These are phyloP conservation scores for Orcinus orca DNA, from an alignment of 2,113 vertebrate genomes.

Conservation along the genomic window DNA sequence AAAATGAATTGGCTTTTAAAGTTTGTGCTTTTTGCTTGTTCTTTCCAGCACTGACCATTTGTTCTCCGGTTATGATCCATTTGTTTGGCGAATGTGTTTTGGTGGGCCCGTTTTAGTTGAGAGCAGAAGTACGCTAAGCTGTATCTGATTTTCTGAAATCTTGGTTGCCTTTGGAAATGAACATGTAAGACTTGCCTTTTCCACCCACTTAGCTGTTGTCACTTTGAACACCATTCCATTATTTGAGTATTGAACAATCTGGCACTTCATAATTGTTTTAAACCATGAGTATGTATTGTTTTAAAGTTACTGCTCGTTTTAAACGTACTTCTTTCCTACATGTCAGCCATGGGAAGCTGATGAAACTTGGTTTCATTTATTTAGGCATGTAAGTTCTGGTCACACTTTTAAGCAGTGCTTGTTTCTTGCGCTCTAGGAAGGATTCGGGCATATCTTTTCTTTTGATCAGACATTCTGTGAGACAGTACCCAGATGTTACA, in stretches of 20 bases:
- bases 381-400: not conserved
- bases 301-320: not conserved
- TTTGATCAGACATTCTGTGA: not conserved
- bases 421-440: not conserved
- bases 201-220: not conserved
- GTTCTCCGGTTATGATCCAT: not conserved
- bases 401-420: not conserved
- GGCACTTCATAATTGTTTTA: constrained; percentile 8
- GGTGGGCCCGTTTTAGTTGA: not conserved
- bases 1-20: not conserved
- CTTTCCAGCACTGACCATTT: not conserved
- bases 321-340: not conserved
- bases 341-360: not conserved
- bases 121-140: not conserved
- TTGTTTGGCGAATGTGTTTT: not conserved
- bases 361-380: not conserved
- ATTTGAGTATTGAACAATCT: not conserved
- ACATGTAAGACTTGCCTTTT: not conserved
- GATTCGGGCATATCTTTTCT: not conserved
- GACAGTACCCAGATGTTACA: not conserved
- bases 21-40: not conserved
- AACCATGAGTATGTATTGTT: not conserved
- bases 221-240: not conserved
- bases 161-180: not conserved
- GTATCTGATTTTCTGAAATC: not conserved